Evolutionary conservation across 2,888 invertebrate genomes (phyloP), one percentile per base, ranked within the genome.

Genomic region (Cepaea hortensis): DNA sequence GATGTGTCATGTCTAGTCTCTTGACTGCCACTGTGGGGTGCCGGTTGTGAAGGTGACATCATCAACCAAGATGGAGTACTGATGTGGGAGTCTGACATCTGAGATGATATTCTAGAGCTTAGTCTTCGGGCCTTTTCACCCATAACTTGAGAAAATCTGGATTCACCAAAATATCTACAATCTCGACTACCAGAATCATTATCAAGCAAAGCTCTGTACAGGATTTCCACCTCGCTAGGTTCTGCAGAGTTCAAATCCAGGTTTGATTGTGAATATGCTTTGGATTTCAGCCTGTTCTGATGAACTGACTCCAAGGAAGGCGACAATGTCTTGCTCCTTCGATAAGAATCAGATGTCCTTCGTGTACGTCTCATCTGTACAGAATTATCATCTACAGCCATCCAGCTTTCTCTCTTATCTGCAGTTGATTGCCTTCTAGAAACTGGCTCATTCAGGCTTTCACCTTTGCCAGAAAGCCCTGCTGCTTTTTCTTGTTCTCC

Each of bases 151-250:
- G 23, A 18, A 75, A 23, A 73, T 11, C 18, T 62, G 23, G 82
- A 18, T 20, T 61, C 70, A 62, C 20, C 50, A 70, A 62, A 23
- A 68, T 82, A 23, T 65, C 73, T 46, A 50, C 72, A 35, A 72
- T 85, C 7, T 81, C 77, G 18, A 65, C 68, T 35, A 73, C 46
- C 61, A 70, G 81, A 79, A 5, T 83, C 88, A n/a, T 70, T 83
- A 20, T 88, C 88, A 50, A 90, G 82, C 20, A 90, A 84, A 72
- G 88, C 87, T 79, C 88, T 87, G 65, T 89, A 90, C 68, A 89
- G 73, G 85, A 89, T 82, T 65, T 87, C 85, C 20, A 90, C 88
- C 62, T 90, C 90, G 46, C 83, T n/a, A 5, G 84, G 68, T 11
- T 89, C 85, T 0, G 68, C 79, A 1, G 85, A 68, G 6, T 61